phyloP scores from a whole-genome alignment of 2,113 vertebrate genomes.

The Steatornis caripensis region DNA sequence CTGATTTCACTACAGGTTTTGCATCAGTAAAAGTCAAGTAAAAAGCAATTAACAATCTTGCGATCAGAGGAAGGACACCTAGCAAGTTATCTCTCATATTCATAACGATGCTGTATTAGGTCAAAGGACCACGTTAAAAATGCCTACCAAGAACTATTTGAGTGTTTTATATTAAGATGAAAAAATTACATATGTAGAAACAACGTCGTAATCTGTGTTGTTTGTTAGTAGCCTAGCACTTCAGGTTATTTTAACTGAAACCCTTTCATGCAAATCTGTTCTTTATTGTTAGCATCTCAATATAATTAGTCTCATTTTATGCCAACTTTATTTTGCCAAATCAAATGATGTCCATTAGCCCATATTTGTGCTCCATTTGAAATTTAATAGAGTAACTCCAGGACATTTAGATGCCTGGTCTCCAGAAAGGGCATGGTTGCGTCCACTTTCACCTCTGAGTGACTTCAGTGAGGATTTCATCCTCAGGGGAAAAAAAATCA shows the following conservation, averaged over 20 bases:
- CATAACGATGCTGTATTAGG: neutral
- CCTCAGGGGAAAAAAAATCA: rapidly evolving
- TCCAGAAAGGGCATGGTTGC: neutral
- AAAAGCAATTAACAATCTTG: neutral
- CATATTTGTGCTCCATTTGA: neutral
- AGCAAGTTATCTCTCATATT: neutral
- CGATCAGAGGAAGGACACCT: neutral
- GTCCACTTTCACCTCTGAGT: neutral
- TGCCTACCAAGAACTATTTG: neutral
- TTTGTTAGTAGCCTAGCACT: neutral
- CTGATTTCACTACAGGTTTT: neutral
- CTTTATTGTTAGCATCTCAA: neutral
- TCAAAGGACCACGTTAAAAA: neutral
- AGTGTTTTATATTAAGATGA: neutral
- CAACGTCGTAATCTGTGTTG: neutral
- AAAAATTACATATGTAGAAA: neutral
- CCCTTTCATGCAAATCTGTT: neutral
- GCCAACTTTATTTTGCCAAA: neutral
- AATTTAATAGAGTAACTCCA: neutral
- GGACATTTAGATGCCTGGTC: neutral
- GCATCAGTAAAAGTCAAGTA: neutral
- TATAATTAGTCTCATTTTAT: neutral
- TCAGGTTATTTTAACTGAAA: neutral
- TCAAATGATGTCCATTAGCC: neutral
- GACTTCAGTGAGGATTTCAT: neutral